Evolutionary conservation across 92 coral and sea anemone species (phyloP), one percentile per base, ranked within the genome.

Genomic region (Phymanthus crucifer): DNA sequence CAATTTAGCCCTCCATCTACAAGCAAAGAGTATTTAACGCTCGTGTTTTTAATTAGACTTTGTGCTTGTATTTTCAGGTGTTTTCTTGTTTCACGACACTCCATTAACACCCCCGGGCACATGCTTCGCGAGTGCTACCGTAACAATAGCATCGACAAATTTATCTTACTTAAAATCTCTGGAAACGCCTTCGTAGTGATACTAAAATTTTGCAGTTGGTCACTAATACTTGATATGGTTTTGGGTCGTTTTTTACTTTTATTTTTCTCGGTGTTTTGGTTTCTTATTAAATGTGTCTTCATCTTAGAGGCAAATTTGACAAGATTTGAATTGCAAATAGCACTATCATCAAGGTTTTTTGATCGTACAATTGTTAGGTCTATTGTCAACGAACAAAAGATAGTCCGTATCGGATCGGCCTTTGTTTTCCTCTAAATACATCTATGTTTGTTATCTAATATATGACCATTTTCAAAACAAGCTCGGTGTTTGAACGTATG

Each of bases 251-350:
- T 27, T 29, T 27, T 61, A 14, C 8, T 7, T 26, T 26, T 61
- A 9, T 61, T 61, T 24, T 8, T 61, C 17, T 6, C 29, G 2
- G 13, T 61, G 29, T 61, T 23, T 61, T 61, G 2, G 29, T 57
- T 7, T 57, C 29, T 57, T 27, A 12, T 61, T 4, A 26, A 61
- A 17, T n/a, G 35, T 6, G 1, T 29, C 34, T 34, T 27, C 17
- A 0, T 2, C 13, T 43, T 43, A 11, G 13, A 43, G 14, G 36
- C 34, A 24, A 33, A 24, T 61, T 61, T 61, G 66, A 24, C 34
- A 61, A 27, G 35, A 61, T 61, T 61, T 61, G 68, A 61, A 24
- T 61, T 61, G 33, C 68, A 61, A 61, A 61, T 61, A 29, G 27
- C 27, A 16, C 18, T 27, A 17, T 26, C 29, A 12, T 7, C 33